Conservation (phyloP, 1,140 invertebrate genomes). For the Anastrepha obliqua region DNA sequence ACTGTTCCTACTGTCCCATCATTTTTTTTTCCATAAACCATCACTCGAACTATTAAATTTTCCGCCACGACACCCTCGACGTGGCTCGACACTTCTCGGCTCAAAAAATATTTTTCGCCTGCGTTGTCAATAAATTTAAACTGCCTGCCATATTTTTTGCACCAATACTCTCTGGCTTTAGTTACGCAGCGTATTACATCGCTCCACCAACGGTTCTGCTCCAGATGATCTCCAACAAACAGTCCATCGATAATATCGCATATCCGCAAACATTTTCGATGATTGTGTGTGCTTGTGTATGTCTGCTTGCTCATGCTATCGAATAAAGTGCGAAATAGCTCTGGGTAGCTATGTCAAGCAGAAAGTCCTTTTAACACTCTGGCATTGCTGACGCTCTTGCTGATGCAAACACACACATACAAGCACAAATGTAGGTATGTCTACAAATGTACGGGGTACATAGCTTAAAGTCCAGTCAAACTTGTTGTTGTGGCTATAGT, state of each 20-base stretch:
- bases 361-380: constrained; percentile 15
- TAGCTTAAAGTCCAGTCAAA: background rate
- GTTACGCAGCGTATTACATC: background rate
- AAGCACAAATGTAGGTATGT: background rate
- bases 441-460: background rate
- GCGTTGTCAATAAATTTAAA: constrained; percentile 40
- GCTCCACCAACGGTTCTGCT: background rate
- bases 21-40: background rate
- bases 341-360: background rate
- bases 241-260: constrained; percentile 17
- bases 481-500: background rate
- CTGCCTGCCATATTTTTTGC: constrained; percentile 41
- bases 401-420: background rate
- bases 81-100: background rate
- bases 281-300: background rate
- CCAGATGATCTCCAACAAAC: background rate
- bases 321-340: constrained; percentile 17
- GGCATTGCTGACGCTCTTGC: background rate
- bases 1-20: background rate
- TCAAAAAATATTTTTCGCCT: constrained; percentile 35
- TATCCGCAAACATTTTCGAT: background rate
- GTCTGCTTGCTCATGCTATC: background rate
- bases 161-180: background rate
- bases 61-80: background rate
- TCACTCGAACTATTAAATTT: background rate